Base-by-base conservation (phyloP, 2,888 invertebrate species). In the Leptura quadrifasciata region DNA sequence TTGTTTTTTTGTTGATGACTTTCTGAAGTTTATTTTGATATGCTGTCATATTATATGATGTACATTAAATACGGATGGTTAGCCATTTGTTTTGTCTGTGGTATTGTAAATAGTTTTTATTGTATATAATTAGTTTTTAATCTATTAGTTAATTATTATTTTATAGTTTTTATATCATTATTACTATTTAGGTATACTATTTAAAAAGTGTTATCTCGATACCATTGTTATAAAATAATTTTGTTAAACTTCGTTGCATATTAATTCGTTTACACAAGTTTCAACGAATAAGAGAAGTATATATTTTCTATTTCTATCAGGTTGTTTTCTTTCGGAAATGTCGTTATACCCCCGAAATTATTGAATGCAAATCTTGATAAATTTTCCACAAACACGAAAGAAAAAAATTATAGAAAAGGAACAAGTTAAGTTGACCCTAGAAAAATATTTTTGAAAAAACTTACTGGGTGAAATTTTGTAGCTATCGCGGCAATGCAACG, bases 31-130 rank as follows among this genome's bases (percentile, higher is more conserved):
- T 72, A 61, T 63, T 58, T 24, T 52, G 55, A 63, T 72, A 67
- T 27, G 27, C 54, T 72, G 54, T 72, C 24, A 72, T 72, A 39
- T 54, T 21, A 39, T 27, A 61, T 18, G 54, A 24, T 60, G 27
- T 75, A 64, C 61, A 47, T 72, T 72, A 69, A 58, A 58, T 60
- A 21, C 20, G 24, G 64, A 21, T 74, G 64, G 76, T 20, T 35
- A 52, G 57, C 79, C 78, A 77, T 80, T 77, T 79, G 76, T 78
- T 72, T 73, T 76, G 77, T 79, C 81, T 81, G 81, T 81, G 81
- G 80, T 81, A 80, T 79, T 73, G 71, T 77, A 71, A 68, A 76
- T 77, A 76, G 64, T 77, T 57, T 68, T 60, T 71, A 60, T 35
- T 78, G 69, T 76, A 78, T 72, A 75, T 79, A 76, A 47, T 69